Conservation (phyloP, 1,140 invertebrate species). For the Drosophila arawakana region DNA sequence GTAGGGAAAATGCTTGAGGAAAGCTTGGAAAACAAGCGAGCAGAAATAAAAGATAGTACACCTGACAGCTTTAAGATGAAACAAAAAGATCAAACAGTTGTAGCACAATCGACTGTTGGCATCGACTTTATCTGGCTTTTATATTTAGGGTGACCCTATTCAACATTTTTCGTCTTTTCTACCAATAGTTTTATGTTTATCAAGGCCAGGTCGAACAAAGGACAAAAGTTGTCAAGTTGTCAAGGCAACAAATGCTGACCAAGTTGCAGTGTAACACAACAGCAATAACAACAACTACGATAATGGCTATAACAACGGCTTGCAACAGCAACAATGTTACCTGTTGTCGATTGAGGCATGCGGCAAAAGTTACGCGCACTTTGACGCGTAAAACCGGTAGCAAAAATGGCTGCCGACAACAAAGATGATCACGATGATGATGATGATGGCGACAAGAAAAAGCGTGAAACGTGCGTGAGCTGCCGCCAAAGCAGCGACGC, state of each 20-base stretch:
- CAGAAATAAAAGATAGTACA: too few relatives aligned
- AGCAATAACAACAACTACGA: constrained; percentile 26
- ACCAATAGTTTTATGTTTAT: constrained; percentile 8
- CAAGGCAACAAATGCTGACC: constrained; percentile 52
- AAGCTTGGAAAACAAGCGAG: neutral
- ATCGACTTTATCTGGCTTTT: too few relatives aligned
- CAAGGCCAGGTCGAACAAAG: constrained; percentile 44
- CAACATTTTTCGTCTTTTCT: neutral
- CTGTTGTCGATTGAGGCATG: constrained; percentile 60
- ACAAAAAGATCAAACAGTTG: neutral
- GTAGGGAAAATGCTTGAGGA: neutral
- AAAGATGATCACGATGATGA: constrained; percentile 3
- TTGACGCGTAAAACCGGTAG: constrained; percentile 80
- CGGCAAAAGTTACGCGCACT: constrained; percentile 79
- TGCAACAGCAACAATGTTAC: constrained; percentile 56
- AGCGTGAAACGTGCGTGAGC: constrained; percentile 73
- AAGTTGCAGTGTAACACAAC: constrained; percentile 36
- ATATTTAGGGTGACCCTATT: neutral
- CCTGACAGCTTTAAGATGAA: neutral
- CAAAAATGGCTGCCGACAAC: constrained; percentile 64
- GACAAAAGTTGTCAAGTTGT: constrained; percentile 47
- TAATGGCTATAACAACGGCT: constrained; percentile 12
- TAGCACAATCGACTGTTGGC: too few relatives aligned
- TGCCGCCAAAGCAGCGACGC: constrained; percentile 21
- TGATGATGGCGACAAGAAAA: constrained; percentile 54